These are phyloP conservation scores for Myotis davidii DNA, from an alignment of 2,113 vertebrate species.

Conservation along the genomic window DNA sequence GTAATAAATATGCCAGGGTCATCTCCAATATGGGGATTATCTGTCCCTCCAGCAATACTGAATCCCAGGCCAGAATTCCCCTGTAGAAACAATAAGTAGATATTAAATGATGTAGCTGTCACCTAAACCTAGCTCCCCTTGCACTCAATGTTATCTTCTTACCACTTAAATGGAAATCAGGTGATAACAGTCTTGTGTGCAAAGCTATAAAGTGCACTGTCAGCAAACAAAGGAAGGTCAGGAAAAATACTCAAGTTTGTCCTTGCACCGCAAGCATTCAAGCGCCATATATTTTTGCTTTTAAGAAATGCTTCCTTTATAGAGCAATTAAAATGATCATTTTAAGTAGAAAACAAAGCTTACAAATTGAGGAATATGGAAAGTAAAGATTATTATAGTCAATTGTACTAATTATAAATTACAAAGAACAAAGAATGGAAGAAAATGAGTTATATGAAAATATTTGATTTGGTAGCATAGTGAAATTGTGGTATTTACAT, in stretches of 20 bases:
- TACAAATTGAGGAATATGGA: background rate
- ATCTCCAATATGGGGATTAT: slow-evolving; percentile 98
- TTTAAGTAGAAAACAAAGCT: background rate
- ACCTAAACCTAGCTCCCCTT: slow-evolving; percentile 38
- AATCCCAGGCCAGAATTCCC: slow-evolving; percentile 98
- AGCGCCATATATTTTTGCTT: background rate
- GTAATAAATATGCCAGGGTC: slow-evolving; percentile 99
- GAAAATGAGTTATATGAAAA: background rate
- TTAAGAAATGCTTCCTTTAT: background rate
- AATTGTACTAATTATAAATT: background rate
- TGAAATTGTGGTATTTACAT: background rate
- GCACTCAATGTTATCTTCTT: background rate
- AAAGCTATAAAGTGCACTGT: slow-evolving; percentile 63
- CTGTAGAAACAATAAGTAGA: slow-evolving; percentile 82
- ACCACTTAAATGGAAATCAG: slow-evolving; percentile 65
- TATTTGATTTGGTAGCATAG: background rate
- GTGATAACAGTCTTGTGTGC: slow-evolving; percentile 43
- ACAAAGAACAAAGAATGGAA: background rate
- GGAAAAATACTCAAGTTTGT: background rate
- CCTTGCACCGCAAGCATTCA: background rate
- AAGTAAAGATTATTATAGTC: background rate
- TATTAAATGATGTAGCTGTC: slow-evolving; percentile 50
- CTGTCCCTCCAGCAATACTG: slow-evolving; percentile 97
- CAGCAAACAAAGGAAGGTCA: slow-evolving; percentile 78
- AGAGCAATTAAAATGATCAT: background rate